These are phyloP conservation scores for Melanocharis versteri DNA, from an alignment of 2,113 vertebrate genomes.

Conservation along the genomic window DNA sequence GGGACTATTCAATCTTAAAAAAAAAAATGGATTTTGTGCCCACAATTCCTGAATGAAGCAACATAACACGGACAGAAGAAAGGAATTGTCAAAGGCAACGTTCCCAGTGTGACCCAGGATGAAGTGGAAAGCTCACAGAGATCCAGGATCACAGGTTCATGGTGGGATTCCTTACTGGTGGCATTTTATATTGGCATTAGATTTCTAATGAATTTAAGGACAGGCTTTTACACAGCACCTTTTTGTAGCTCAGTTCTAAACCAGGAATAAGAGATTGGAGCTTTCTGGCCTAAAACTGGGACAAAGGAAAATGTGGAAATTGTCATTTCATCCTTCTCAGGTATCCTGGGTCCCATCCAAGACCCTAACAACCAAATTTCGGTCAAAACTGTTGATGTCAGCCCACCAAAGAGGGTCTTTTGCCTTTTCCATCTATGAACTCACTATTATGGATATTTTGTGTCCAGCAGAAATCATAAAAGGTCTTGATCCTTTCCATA, in stretches of 20 bases:
- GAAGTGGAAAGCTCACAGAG: not conserved
- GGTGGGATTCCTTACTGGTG: not conserved
- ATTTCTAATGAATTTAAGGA: not conserved
- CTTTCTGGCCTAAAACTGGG: not conserved
- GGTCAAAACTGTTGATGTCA: not conserved
- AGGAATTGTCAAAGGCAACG: not conserved
- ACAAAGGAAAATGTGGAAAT: not conserved
- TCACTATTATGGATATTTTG: not conserved
- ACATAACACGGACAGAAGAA: not conserved
- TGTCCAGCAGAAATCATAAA: not conserved
- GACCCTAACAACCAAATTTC: not conserved
- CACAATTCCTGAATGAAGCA: not conserved
- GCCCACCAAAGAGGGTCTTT: fast-evolving
- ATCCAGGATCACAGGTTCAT: not conserved
- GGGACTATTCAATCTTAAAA: not conserved
- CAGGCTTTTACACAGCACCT: not conserved
- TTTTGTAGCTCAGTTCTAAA: not conserved
- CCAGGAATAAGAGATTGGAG: not conserved
- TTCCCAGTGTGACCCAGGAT: not conserved
- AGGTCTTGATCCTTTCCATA: not conserved
- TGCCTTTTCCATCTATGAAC: not conserved
- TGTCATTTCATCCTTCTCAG: not conserved
- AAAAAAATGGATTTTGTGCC: not conserved
- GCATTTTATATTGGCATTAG: not conserved
- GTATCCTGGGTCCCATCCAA: not conserved